Percentiles rank a stretch among this genome's conserved stretches.
Evolutionary conservation across 2,797 vertebrate species (phyloP).

Genomic region (Helostoma temminkii): DNA sequence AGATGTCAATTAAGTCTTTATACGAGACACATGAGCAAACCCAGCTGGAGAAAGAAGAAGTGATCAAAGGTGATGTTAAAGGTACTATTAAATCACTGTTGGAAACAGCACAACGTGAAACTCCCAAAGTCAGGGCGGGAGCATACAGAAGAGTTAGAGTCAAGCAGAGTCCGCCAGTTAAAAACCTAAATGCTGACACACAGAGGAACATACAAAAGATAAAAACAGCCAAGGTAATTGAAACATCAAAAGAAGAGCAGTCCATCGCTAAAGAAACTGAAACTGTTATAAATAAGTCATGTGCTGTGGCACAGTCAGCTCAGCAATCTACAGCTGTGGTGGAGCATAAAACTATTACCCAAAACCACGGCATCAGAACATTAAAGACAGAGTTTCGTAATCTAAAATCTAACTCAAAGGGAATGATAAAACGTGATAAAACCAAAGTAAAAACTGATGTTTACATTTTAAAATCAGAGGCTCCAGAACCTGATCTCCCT

Average conservation of each 20-base stretch:
- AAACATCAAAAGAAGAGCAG: slow-evolving; percentile 60
- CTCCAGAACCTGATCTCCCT: slow-evolving; percentile 84
- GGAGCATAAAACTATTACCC: slow-evolving; percentile 86
- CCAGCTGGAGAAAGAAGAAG: slow-evolving; percentile 82
- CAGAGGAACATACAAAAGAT: slow-evolving; percentile 80
- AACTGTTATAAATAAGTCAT: slow-evolving; percentile 42
- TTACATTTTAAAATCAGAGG: slow-evolving; percentile 65
- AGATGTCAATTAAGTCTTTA: slow-evolving; percentile 84
- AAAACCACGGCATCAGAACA: slow-evolving; percentile 85
- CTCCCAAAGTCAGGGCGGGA: slow-evolving; percentile 78
- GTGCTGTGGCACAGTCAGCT: slow-evolving; percentile 49
- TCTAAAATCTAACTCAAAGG: slow-evolving; percentile 79
- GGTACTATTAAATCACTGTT: slow-evolving; percentile 86
- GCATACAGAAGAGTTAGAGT: slow-evolving; percentile 81
- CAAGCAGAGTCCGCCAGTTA: slow-evolving; percentile 74
- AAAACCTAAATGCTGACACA: slow-evolving; percentile 76
- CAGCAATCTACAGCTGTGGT: slow-evolving; percentile 67
- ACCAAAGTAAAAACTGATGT: slow-evolving; percentile 78
- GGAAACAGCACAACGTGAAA: slow-evolving; percentile 83
- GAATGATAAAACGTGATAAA: slow-evolving; percentile 77
- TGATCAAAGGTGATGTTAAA: slow-evolving; percentile 86
- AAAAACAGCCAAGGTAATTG: slow-evolving; percentile 69
- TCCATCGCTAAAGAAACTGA: slow-evolving; percentile 41
- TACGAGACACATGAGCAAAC: slow-evolving; percentile 81
- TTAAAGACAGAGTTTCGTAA: slow-evolving; percentile 84